A percentile compares a stretch with the other conserved stretches of the same genome.
Conservation (phyloP, 2,888 invertebrate species). For the Chymomyza amoena region DNA sequence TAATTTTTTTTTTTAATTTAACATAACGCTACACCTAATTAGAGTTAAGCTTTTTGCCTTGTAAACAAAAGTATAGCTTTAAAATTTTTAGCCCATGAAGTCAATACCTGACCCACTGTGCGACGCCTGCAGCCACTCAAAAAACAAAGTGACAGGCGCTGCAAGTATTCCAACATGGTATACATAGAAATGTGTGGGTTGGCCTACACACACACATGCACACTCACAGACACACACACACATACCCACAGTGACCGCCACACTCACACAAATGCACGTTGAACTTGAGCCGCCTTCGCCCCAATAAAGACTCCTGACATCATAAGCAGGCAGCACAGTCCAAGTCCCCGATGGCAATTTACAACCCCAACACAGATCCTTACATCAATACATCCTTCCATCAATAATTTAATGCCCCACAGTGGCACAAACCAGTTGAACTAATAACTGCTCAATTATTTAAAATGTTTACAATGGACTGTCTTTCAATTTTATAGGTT, state of each 20-base stretch:
- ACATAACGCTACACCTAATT: too few relatives aligned
- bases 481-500: background rate
- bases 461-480: background rate
- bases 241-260: background rate
- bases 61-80: background rate
- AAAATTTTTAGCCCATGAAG: background rate
- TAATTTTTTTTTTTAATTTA: too few relatives aligned
- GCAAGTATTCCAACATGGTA: background rate
- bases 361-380: too few relatives aligned
- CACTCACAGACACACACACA: background rate
- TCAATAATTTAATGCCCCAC: background rate
- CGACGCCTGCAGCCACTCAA: constrained; percentile 41
- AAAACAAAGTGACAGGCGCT: constrained; percentile 4
- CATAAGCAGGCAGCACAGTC: constrained; percentile 14
- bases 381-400: too few relatives aligned
- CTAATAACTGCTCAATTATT: constrained; percentile 2
- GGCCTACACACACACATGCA: constrained; percentile 25
- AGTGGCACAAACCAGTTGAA: background rate
- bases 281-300: constrained; percentile 56
- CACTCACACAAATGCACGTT: constrained; percentile 53
- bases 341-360: background rate
- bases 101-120: background rate
- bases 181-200: constrained; percentile 19
- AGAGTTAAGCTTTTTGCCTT: too few relatives aligned
- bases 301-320: constrained; percentile 34